These are phyloP conservation scores for Probaryconus sp. DNA, from an alignment of 1,140 invertebrate species.

Conservation along the genomic window DNA sequence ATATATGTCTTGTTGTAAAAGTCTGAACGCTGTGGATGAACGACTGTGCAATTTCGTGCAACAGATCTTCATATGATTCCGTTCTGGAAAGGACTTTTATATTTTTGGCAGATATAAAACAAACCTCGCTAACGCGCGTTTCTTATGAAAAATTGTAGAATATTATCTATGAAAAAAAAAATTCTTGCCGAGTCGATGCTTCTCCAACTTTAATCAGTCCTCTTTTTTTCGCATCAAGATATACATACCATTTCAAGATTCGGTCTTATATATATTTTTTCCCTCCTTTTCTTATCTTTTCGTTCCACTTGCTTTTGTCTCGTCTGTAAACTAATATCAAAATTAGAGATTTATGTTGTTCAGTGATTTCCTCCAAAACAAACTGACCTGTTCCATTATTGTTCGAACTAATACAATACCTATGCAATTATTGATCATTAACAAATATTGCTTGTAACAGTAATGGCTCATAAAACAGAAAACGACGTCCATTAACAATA, in stretches of 20 bases:
- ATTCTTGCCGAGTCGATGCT: slow-evolving; percentile 33
- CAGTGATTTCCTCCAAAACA: too few relatives aligned
- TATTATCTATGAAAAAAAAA: slow-evolving; percentile 38
- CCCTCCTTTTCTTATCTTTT: too few relatives aligned
- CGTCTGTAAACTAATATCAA: too few relatives aligned
- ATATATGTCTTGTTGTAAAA: slow-evolving; percentile 52
- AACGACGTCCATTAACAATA: too few relatives aligned
- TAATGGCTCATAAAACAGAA: too few relatives aligned
- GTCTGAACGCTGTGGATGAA: slow-evolving; percentile 46
- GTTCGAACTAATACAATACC: too few relatives aligned
- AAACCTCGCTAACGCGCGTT: slow-evolving; percentile 2
- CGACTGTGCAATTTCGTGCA: slow-evolving; percentile 51
- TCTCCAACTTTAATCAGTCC: slow-evolving; percentile 34
- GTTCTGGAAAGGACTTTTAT: slow-evolving; percentile 21
- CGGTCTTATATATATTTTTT: too few relatives aligned
- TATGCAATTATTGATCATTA: too few relatives aligned
- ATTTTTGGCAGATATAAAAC: slow-evolving; percentile 25
- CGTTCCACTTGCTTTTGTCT: too few relatives aligned
- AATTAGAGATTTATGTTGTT: too few relatives aligned
- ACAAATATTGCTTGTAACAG: too few relatives aligned
- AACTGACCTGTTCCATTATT: too few relatives aligned
- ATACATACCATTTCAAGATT: slow-evolving; percentile 11
- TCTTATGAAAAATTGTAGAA: not conserved
- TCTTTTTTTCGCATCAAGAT: slow-evolving; percentile 14
- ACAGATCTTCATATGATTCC: slow-evolving; percentile 31